phyloP scores from a whole-genome alignment of 2,113 vertebrate genomes.

The Paramisgurnus dabryanus region DNA sequence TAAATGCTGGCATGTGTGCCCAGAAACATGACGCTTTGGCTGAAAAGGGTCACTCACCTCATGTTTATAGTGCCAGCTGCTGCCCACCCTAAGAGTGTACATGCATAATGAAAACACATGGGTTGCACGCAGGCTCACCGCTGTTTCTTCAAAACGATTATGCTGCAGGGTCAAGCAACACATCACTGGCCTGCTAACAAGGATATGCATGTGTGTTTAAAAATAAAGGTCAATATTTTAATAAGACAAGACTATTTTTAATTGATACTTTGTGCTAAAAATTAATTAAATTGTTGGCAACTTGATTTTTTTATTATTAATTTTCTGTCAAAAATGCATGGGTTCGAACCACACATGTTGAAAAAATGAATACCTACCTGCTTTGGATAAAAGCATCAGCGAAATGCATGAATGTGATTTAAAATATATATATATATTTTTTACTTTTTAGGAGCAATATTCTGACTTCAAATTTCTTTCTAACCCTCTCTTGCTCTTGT shows the following conservation, averaged over 20 bases:
- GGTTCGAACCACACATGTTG: no score
- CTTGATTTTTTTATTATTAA: no score
- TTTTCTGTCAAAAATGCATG: no score
- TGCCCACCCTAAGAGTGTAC: conserved; percentile 41
- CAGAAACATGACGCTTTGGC: conserved; percentile 68
- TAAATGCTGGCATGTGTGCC: conserved; percentile 72
- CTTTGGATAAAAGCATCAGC: no score
- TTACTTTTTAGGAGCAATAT: no score
- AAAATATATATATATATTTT: no score
- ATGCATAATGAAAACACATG: conserved; percentile 46
- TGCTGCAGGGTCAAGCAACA: not conserved
- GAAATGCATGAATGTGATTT: no score
- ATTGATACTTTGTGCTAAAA: no score
- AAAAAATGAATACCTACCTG: no score
- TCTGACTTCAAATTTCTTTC: not conserved
- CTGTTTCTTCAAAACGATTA: conserved; percentile 3
- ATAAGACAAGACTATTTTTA: no score
- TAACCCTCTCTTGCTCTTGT: not conserved
- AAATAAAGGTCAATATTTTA: no score
- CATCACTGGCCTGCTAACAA: conserved; percentile 3
- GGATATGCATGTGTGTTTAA: not conserved
- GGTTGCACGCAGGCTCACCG: not conserved
- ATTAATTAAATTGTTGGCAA: no score
- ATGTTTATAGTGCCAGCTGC: conserved; percentile 40
- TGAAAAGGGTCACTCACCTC: conserved; percentile 63